Evolutionary conservation across 2,888 invertebrate species (phyloP).

Genomic region (Epinotia demarniana): DNA sequence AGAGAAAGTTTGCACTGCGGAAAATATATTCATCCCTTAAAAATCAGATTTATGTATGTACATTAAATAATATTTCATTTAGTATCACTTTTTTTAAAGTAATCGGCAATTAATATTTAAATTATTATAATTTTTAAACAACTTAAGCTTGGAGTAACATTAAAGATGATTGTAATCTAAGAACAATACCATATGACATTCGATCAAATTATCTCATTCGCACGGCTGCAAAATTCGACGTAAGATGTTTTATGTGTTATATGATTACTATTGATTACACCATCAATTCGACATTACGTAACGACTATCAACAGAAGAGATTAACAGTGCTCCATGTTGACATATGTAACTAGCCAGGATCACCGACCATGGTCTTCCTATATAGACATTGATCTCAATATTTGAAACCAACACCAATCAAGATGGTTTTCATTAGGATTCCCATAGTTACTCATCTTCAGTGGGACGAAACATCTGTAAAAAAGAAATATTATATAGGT

Average conservation of each 20-base stretch:
- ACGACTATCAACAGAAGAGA: neutral
- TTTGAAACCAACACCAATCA: neutral
- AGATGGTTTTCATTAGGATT: constrained; percentile 16
- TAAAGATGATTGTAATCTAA: neutral
- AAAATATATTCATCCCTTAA: too few relatives aligned
- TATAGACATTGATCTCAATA: neutral
- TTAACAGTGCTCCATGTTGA: neutral
- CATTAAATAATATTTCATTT: too few relatives aligned
- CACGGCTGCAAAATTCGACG: neutral
- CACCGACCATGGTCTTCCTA: neutral
- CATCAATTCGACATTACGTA: neutral
- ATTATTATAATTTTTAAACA: too few relatives aligned
- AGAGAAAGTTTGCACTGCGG: too few relatives aligned
- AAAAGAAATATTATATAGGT: constrained; percentile 9
- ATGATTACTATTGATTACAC: too few relatives aligned
- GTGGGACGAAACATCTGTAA: constrained; percentile 64
- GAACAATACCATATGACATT: constrained; percentile 12
- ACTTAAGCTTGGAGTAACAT: too few relatives aligned
- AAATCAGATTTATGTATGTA: too few relatives aligned
- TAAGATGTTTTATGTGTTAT: neutral
- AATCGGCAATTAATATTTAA: too few relatives aligned
- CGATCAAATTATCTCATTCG: constrained; percentile 12
- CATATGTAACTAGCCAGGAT: neutral
- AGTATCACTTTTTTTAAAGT: too few relatives aligned
- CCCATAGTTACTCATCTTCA: constrained; percentile 49